Evolutionary conservation across 2,113 vertebrate genomes (phyloP).

Genomic region (Excalfactoria chinensis): DNA sequence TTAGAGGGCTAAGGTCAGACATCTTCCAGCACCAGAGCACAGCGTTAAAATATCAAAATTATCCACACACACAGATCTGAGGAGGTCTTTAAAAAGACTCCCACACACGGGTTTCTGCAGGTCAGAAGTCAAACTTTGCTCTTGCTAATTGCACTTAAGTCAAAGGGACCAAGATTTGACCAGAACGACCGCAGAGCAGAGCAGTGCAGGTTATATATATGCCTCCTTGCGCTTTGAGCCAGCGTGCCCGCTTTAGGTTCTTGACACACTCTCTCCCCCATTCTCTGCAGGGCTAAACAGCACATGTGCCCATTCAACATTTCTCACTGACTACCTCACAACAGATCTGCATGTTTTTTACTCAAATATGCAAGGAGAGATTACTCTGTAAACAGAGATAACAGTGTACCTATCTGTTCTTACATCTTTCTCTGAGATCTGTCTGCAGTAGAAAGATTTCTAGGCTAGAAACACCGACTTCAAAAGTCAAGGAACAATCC

Average conservation of each 20-base stretch:
- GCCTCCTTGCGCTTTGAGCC: neutral
- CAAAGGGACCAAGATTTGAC: neutral
- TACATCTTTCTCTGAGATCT: neutral
- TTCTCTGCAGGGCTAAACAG: slow-evolving; percentile 20
- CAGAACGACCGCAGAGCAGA: neutral
- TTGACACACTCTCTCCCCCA: neutral
- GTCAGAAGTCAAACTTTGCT: slow-evolving; percentile 36
- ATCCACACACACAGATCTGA: neutral
- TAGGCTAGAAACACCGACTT: neutral
- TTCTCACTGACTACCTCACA: neutral
- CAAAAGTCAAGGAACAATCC: neutral
- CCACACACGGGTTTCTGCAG: neutral
- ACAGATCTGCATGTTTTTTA: neutral
- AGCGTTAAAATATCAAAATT: slow-evolving; percentile 61
- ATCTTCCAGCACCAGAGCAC: slow-evolving; percentile 67
- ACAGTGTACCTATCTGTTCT: neutral
- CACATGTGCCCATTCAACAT: neutral
- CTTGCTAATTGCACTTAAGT: slow-evolving; percentile 24
- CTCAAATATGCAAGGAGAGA: neutral
- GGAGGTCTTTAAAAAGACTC: neutral
- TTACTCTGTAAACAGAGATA: neutral
- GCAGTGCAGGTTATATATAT: neutral
- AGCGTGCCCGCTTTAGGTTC: neutral
- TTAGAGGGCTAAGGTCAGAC: slow-evolving; percentile 78
- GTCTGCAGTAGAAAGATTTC: neutral